These are phyloP conservation scores for Orthosia cruda DNA, from an alignment of 2,888 invertebrate species.

Conservation along the genomic window DNA sequence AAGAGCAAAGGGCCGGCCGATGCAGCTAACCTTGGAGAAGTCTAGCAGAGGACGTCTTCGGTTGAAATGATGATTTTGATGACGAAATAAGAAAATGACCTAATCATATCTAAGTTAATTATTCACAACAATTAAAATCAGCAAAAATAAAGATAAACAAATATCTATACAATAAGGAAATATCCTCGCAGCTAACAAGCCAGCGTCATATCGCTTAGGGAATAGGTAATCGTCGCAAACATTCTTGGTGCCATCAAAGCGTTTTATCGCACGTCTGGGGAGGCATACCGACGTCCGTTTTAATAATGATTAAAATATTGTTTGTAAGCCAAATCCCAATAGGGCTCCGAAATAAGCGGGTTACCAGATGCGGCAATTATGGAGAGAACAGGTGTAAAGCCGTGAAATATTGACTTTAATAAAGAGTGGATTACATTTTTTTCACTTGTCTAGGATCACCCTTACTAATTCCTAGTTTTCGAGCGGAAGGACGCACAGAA, in stretches of 20 bases:
- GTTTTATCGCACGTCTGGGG: constrained; percentile 68
- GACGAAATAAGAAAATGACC: background rate
- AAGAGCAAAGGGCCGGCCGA: no score
- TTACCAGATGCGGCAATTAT: constrained; percentile 47
- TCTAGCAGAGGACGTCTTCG: no score
- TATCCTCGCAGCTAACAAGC: constrained; percentile 36
- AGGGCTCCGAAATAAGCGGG: constrained; percentile 64
- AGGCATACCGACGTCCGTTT: constrained; percentile 65
- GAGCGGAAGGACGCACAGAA: no score
- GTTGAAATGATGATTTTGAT: no score
- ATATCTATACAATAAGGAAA: constrained; percentile 44
- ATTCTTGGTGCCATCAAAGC: constrained; percentile 68
- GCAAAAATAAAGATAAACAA: constrained; percentile 48
- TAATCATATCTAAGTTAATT: background rate
- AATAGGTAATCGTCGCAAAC: constrained; percentile 66
- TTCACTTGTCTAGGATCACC: no score
- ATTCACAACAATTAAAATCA: constrained; percentile 37
- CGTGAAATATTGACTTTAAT: no score
- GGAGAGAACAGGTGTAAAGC: background rate
- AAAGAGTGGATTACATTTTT: no score
- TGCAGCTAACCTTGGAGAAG: no score
- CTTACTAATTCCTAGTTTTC: background rate
- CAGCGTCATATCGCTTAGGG: constrained; percentile 54
- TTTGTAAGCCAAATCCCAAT: constrained; percentile 60
- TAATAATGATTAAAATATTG: constrained; percentile 72